Percentiles rank a stretch among this genome's conserved stretches.
Evolutionary conservation across 2,797 vertebrate genomes (phyloP).

Genomic region (Galagoides demidoff): DNA sequence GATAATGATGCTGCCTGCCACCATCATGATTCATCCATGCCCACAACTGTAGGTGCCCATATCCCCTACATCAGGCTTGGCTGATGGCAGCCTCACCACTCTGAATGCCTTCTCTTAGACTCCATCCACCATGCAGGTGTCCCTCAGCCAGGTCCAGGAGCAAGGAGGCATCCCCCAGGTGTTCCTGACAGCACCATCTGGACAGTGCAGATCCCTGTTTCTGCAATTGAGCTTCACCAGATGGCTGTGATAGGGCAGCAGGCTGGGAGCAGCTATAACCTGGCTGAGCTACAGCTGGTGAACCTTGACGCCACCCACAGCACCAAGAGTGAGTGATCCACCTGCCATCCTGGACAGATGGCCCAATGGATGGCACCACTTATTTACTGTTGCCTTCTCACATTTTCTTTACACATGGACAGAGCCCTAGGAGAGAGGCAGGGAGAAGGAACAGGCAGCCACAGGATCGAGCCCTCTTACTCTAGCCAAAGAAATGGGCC

Average conservation of each 20-base stretch:
- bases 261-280: conserved; percentile 94
- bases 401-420: conserved; percentile 89
- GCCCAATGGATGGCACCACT: conserved; percentile 89
- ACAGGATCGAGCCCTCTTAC: conserved; percentile 87
- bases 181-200: conserved; percentile 96
- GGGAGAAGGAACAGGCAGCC: conserved; percentile 80
- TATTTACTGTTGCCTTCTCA: conserved; percentile 99
- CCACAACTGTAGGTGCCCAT: conserved; percentile 96
- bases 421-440: conserved; percentile 84
- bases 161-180: conserved; percentile 96
- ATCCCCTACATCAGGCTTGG: conserved; percentile 94
- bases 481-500: conserved; percentile 94
- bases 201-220: conserved; percentile 97
- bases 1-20: conserved; percentile 96
- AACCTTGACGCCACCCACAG: conserved; percentile 94
- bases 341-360: conserved; percentile 79
- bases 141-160: conserved; percentile 95
- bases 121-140: conserved; percentile 96
- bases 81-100: conserved; percentile 96
- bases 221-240: conserved; percentile 97
- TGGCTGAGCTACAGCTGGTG: conserved; percentile 98
- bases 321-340: conserved; percentile 94
- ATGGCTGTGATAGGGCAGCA: conserved; percentile 99
- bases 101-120: conserved; percentile 98
- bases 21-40: conserved; percentile 98